Percentiles rank a stretch among this genome's conserved stretches.
Evolutionary conservation across 2,888 invertebrate species (phyloP).

Genomic region (Hofmannophila pseudospretella): DNA sequence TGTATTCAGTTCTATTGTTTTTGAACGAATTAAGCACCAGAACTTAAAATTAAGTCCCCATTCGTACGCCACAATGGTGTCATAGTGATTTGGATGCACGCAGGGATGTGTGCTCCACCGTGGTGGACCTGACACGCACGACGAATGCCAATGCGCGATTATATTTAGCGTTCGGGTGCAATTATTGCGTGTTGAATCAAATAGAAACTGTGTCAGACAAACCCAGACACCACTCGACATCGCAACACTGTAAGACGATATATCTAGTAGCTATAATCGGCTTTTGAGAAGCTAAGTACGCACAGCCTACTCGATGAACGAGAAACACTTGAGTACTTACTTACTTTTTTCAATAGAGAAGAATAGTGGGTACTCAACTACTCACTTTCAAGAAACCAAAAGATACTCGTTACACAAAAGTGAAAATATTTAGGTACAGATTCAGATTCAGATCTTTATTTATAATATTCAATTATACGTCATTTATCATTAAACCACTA

Average conservation of each 20-base stretch:
- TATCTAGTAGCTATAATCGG: conserved; percentile 13
- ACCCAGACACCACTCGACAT: conserved; percentile 4
- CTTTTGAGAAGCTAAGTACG: too few species aligned
- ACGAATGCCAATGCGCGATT: conserved; percentile 62
- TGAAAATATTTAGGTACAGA: too few species aligned
- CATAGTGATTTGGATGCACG: conserved; percentile 63
- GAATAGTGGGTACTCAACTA: too few species aligned
- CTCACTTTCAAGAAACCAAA: too few species aligned
- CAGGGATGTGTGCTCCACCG: conserved; percentile 32
- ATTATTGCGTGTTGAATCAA: conserved; percentile 51
- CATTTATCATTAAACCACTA: too few species aligned
- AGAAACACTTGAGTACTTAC: too few species aligned
- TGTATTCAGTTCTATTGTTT: conserved; percentile 36
- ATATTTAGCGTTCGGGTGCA: conserved; percentile 59
- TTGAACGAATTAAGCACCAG: conserved; percentile 43
- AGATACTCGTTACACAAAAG: too few species aligned
- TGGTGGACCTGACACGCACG: conserved; percentile 38
- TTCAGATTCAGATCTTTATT: too few species aligned
- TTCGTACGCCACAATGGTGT: conserved; percentile 57
- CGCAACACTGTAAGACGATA: conserved; percentile 8
- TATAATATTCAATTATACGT: too few species aligned
- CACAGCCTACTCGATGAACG: too few species aligned
- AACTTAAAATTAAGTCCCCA: conserved; percentile 55
- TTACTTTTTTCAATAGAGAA: too few species aligned
- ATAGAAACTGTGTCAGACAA: conserved; percentile 55